phyloP scores from a whole-genome alignment of 2,797 vertebrate species.

The Streptopelia turtur region DNA sequence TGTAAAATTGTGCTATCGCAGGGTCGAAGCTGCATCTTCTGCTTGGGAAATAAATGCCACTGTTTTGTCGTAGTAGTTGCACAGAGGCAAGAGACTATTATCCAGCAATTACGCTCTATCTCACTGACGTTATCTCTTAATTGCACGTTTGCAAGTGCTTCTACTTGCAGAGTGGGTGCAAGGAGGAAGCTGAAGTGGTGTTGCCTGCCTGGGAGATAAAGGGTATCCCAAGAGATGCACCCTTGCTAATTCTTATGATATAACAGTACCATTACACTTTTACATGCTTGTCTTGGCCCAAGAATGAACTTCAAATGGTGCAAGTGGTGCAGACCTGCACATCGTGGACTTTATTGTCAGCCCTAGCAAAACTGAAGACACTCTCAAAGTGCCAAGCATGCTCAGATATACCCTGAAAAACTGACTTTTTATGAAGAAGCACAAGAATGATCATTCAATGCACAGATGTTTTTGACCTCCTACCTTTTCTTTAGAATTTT shows the following conservation, averaged over 20 bases:
- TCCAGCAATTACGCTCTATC: constrained; percentile 39
- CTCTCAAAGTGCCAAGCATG: background rate
- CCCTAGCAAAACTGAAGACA: background rate
- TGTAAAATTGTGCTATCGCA: background rate
- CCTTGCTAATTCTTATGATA: background rate
- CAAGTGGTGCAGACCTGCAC: background rate
- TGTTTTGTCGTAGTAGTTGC: background rate
- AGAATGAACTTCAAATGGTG: background rate
- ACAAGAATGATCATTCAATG: background rate
- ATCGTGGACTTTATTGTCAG: background rate
- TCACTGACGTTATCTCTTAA: constrained; percentile 35
- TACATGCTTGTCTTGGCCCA: background rate
- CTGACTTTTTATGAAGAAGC: background rate
- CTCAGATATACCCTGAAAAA: background rate
- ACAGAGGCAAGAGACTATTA: constrained; percentile 36
- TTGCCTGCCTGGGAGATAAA: background rate
- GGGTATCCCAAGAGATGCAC: background rate
- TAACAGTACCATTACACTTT: background rate
- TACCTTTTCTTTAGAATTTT: background rate
- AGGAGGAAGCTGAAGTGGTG: constrained; percentile 24
- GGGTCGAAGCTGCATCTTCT: constrained; percentile 33
- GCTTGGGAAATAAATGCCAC: background rate
- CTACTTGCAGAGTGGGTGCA: background rate
- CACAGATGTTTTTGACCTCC: background rate
- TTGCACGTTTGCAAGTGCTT: constrained; percentile 24